These are phyloP conservation scores for Terebella lapidaria DNA, from an alignment of 2,888 invertebrate genomes.

Conservation along the genomic window DNA sequence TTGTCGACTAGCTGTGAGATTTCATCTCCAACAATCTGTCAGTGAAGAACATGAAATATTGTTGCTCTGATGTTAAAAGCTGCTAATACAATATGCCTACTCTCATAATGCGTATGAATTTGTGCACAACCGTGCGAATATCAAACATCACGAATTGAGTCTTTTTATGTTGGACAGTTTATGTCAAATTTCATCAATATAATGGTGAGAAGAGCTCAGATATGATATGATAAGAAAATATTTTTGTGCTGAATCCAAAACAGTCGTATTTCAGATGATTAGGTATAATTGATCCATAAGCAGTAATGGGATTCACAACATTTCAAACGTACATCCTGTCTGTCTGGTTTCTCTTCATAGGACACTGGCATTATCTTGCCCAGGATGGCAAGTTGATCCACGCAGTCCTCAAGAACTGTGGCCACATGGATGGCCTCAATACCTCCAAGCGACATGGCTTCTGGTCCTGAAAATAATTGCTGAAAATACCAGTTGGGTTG, in stretches of 20 bases:
- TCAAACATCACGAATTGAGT: not conserved
- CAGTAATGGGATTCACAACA: too few relatives aligned
- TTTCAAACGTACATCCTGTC: not conserved
- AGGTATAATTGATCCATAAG: too few relatives aligned
- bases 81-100: too few relatives aligned
- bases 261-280: too few relatives aligned
- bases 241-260: too few relatives aligned
- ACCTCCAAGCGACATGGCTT: not conserved
- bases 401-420: slow-evolving; percentile 51
- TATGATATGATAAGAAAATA: too few relatives aligned
- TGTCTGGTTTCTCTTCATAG: slow-evolving; percentile 34
- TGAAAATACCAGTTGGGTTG: too few relatives aligned
- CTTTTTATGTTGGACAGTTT: not conserved
- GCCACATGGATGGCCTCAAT: slow-evolving; percentile 49
- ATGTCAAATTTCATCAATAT: not conserved
- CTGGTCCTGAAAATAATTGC: too few relatives aligned
- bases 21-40: slow-evolving; percentile 45
- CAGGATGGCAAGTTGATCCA: slow-evolving; percentile 48
- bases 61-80: too few relatives aligned
- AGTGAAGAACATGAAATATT: not conserved
- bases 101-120: too few relatives aligned
- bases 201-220: too few relatives aligned
- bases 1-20: slow-evolving; percentile 38
- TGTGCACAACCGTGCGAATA: too few relatives aligned
- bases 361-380: slow-evolving; percentile 50